Evolutionary conservation across 2,888 invertebrate genomes (phyloP), one percentile per base, ranked within the genome.

Genomic region (Horisme vitalbata): DNA sequence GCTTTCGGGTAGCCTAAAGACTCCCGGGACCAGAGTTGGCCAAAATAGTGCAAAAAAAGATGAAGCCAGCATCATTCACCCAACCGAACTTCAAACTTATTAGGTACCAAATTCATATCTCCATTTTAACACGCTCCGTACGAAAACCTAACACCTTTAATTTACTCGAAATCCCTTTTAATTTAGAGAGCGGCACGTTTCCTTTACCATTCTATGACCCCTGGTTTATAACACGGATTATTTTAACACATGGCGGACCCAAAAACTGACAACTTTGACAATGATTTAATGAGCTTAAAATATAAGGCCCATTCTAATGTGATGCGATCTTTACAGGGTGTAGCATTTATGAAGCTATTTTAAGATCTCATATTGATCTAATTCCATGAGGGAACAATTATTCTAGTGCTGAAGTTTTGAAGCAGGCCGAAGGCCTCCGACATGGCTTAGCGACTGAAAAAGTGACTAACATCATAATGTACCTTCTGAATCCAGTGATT

Each of bases 101-200:
- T 11, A 26, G 43, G 33, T 55, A 52, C 43, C 46, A 48, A 57
- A 52, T 46, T 45, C 45, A 47, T 55, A 51, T 55, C 53, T 53
- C 51, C 51, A 58, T 53, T 55, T 49, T 11, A 55, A 33, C 51
- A 45, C 63, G 52, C 59, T 57, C 59, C 58, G 50, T 51, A 61
- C 61, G 60, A 66, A 67, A 63, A 74, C 68, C 74, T 71, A 75
- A 74, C 75, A 77, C 83, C 75, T 79, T 75, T 79, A 78, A 81
- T 80, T 80, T 77, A 73, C 64, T 64, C 57, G 46, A 71, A 78
- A 83, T 79, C 82, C 77, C 71, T 74, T 77, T 75, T 79, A 76
- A 83, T 81, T 77, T 75, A 57, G 71, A 66, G 52, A 62, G 65
- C 57, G 75, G 79, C 79, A 83, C 83, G 79, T 79, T 67, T 66